Conservation (phyloP, 1,140 invertebrate species). For the Melipona quadrifasciata region DNA sequence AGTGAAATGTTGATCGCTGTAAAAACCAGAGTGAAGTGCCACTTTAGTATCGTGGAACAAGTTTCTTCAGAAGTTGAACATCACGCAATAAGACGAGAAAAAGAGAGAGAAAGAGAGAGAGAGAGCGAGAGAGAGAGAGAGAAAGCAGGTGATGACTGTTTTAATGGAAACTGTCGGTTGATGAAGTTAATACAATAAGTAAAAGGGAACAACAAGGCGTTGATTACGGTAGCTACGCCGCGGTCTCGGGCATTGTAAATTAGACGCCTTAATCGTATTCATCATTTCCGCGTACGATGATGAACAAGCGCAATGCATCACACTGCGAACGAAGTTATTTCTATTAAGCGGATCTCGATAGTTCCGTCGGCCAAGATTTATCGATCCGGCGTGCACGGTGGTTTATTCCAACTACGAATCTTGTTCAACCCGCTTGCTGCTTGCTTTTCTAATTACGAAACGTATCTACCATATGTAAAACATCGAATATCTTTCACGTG, state of each 20-base stretch:
- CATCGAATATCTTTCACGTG: no score
- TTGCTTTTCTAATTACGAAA: neutral
- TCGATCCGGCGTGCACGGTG: neutral
- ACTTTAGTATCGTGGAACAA: neutral
- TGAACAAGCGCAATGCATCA: constrained; percentile 33
- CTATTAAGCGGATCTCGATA: constrained; percentile 27
- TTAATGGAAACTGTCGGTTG: constrained; percentile 6
- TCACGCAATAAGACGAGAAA: neutral
- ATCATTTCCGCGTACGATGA: constrained; percentile 18
- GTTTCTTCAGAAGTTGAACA: neutral
- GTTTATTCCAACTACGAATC: neutral
- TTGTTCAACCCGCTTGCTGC: neutral
- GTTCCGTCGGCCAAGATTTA: constrained; percentile 5
- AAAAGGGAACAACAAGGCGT: constrained; percentile 18
- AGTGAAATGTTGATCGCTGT: neutral
- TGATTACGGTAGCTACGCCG: constrained; percentile 9
- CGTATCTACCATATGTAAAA: neutral
- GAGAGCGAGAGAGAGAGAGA: no score
- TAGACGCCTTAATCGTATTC: constrained; percentile 30
- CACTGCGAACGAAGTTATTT: neutral
- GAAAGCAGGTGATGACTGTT: neutral
- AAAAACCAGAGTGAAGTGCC: neutral
- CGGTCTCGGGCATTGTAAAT: constrained; percentile 11
- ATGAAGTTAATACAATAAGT: constrained; percentile 24
- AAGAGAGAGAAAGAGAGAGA: neutral